Conservation (phyloP, 2,113 vertebrate genomes). For the Hypomesus transpacificus region DNA sequence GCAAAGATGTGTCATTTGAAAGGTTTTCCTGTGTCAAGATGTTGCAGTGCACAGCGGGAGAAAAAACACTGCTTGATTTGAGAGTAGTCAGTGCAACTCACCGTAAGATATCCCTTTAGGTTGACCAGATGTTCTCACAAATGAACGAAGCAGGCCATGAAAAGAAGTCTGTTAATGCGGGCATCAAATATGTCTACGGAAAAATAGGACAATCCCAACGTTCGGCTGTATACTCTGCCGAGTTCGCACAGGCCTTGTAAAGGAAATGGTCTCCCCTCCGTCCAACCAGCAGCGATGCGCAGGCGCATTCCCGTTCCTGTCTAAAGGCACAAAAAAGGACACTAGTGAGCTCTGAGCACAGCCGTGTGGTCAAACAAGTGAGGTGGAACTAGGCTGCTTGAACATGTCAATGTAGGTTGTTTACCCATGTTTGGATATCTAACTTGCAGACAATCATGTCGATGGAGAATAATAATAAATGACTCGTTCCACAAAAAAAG, state of each 20-base stretch:
- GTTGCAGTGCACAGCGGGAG: conserved; percentile 39
- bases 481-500: no score
- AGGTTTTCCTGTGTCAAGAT: conserved; percentile 19
- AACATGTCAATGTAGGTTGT: no score
- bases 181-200: conserved; percentile 44
- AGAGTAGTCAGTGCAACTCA: conserved; percentile 45
- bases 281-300: not conserved
- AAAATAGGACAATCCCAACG: conserved; percentile 44
- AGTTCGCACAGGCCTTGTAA: conserved; percentile 52
- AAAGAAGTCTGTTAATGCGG: conserved; percentile 30
- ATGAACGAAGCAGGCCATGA: conserved; percentile 54
- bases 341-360: conserved; percentile 45
- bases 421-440: no score
- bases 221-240: conserved; percentile 12
- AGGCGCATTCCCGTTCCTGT: not conserved
- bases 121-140: conserved; percentile 46
- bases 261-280: conserved; percentile 65
- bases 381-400: not conserved
- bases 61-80: conserved; percentile 40
- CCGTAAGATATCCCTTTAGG: conserved; percentile 43
- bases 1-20: not conserved
- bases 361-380: conserved; percentile 59
- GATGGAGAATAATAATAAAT: no score
- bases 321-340: not conserved
- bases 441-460: no score